phyloP scores from a whole-genome alignment of 2,113 vertebrate species.

The Hypocryptadius cinnamomeus region DNA sequence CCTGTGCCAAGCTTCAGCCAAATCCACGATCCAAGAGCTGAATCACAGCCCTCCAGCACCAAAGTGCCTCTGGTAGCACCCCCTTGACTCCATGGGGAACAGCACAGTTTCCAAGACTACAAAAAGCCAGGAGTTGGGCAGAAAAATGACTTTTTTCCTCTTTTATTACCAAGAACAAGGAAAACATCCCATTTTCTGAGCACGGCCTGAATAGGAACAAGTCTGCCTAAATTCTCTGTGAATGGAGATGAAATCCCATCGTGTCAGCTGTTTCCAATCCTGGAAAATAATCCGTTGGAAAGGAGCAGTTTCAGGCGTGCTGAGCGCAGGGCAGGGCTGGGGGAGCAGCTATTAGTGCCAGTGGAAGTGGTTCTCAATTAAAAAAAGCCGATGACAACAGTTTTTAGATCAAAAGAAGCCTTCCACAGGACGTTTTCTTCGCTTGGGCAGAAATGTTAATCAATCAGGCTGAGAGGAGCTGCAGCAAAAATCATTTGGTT shows the following conservation, averaged over 20 bases:
- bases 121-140: background rate
- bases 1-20: background rate
- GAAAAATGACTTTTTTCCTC: background rate
- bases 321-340: background rate
- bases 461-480: background rate
- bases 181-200: background rate
- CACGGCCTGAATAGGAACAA: background rate
- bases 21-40: background rate
- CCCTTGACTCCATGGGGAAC: background rate
- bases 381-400: background rate
- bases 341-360: background rate
- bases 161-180: background rate
- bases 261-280: background rate
- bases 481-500: background rate
- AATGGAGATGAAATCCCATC: background rate
- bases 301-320: background rate
- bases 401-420: constrained; percentile 2
- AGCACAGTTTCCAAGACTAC: background rate
- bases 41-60: background rate
- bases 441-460: background rate
- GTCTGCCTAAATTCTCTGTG: background rate
- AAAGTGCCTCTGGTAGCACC: background rate
- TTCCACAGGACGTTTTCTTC: background rate
- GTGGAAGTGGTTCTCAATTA: background rate
- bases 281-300: background rate